phyloP scores from a whole-genome alignment of 2,113 vertebrate genomes.

The Epinephelus cyanopodus region DNA sequence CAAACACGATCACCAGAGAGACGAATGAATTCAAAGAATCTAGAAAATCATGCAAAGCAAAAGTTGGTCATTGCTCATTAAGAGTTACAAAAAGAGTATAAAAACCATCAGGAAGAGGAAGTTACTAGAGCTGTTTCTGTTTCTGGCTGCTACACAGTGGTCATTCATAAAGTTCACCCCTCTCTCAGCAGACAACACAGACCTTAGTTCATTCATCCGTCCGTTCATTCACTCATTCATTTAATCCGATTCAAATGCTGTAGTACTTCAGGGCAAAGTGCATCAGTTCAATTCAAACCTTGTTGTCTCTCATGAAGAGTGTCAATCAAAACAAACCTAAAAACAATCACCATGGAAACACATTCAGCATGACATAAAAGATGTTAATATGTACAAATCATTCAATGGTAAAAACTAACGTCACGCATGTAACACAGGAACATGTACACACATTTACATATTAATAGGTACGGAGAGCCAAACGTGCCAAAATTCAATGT shows the following conservation, averaged over 20 bases:
- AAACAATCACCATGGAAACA: constrained; percentile 79
- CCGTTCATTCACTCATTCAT: constrained; percentile 54
- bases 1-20: constrained; percentile 25
- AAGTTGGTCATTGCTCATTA: constrained; percentile 3
- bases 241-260: constrained; percentile 72
- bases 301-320: constrained; percentile 76
- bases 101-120: constrained; percentile 53
- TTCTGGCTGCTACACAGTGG: constrained; percentile 73
- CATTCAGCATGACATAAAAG: constrained; percentile 87
- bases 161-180: constrained; percentile 70
- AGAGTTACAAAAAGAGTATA: constrained; percentile 71
- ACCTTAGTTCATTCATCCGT: constrained; percentile 58
- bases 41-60: constrained; percentile 59
- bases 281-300: constrained; percentile 89
- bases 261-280: constrained; percentile 92
- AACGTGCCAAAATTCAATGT: not conserved
- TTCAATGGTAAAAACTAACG: constrained; percentile 76
- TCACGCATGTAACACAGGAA: constrained; percentile 38
- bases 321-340: constrained; percentile 46
- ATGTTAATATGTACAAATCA: constrained; percentile 86
- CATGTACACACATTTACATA: constrained; percentile 45
- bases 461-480: not conserved
- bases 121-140: constrained; percentile 17
- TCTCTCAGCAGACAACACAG: constrained; percentile 41
- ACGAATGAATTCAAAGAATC: constrained; percentile 14